These are phyloP conservation scores for Phrynocephalus versicolor DNA, from an alignment of 2,113 vertebrate genomes.

Conservation along the genomic window DNA sequence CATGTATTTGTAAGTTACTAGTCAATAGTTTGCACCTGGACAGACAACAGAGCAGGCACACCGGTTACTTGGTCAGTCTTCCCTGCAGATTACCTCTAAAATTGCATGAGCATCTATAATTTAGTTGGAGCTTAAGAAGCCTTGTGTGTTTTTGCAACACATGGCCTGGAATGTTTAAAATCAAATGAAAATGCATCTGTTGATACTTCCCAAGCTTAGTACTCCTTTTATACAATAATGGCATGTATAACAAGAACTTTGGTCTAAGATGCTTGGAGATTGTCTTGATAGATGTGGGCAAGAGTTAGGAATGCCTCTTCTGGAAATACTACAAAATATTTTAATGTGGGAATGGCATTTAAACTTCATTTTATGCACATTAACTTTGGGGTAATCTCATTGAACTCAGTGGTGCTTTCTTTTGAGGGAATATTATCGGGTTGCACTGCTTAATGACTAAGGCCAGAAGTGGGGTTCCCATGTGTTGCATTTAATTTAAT, in stretches of 20 bases:
- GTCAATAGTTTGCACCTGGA: neutral
- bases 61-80: neutral
- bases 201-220: no score
- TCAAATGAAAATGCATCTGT: neutral
- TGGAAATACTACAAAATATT: neutral
- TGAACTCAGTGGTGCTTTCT: neutral
- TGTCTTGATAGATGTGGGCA: neutral
- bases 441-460: neutral
- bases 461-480: neutral
- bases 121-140: neutral
- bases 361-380: neutral
- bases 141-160: neutral
- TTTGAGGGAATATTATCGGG: neutral
- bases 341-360: neutral
- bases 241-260: neutral
- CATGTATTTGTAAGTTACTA: neutral
- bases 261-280: neutral
- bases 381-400: neutral
- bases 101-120: neutral
- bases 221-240: neutral
- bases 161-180: neutral
- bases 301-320: neutral
- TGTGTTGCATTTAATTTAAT: neutral
- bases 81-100: neutral
- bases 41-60: neutral